phyloP scores from a whole-genome alignment of 2,797 vertebrate genomes.

The Acrocephalus scirpaceus region DNA sequence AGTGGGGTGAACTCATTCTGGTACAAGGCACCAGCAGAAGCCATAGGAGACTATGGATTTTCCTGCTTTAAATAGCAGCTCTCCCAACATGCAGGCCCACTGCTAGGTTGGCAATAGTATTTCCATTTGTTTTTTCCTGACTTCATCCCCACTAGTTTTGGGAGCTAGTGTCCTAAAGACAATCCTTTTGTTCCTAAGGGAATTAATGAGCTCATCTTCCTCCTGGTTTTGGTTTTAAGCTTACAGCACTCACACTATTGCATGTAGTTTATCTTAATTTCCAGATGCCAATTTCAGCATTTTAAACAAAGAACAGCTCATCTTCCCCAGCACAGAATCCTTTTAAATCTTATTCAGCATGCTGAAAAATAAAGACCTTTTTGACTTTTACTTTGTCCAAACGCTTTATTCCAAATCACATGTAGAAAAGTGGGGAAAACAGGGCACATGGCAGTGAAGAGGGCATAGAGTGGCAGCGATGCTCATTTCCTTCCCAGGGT shows the following conservation, averaged over 20 bases:
- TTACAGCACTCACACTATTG: background rate
- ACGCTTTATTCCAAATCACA: background rate
- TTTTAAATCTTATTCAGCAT: background rate
- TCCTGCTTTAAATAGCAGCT: background rate
- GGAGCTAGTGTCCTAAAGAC: background rate
- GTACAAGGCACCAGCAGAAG: background rate
- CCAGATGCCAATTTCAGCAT: background rate
- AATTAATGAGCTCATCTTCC: background rate
- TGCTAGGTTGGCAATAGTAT: background rate
- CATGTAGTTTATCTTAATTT: background rate
- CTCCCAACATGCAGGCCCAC: background rate
- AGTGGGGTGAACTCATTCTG: rapidly evolving
- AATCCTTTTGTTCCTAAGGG: background rate
- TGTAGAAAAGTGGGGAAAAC: background rate
- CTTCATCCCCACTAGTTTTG: background rate
- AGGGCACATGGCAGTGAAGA: background rate
- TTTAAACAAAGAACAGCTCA: background rate
- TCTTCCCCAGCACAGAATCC: background rate
- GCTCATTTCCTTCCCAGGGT: background rate
- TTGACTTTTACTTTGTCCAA: background rate
- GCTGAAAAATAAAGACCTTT: conserved; percentile 9
- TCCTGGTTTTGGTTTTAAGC: background rate
- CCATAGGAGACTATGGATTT: rapidly evolving
- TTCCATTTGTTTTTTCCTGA: background rate
- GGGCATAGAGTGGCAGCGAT: rapidly evolving